Conservation (phyloP, 2,113 vertebrate genomes). For the Cyanocitta stelleri region DNA sequence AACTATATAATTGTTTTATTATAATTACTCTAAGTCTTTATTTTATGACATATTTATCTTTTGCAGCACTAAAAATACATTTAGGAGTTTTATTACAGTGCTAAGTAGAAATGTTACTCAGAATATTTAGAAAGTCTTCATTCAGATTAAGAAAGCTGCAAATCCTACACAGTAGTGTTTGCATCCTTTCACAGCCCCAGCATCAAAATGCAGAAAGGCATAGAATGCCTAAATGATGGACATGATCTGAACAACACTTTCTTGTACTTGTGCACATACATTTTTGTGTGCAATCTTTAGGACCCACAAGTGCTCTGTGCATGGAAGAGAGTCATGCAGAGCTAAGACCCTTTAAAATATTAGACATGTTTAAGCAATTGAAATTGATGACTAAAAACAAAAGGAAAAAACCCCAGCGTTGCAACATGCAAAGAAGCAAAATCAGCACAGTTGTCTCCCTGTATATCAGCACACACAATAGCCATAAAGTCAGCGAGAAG, state of each 20-base stretch:
- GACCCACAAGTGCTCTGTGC: not conserved
- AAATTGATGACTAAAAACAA: not conserved
- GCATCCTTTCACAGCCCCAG: not conserved
- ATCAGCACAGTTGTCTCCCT: slow-evolving; percentile 17
- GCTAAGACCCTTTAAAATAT: not conserved
- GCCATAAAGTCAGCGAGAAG: slow-evolving; percentile 30
- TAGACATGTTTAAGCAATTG: slow-evolving; percentile 19
- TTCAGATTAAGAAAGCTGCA: not conserved
- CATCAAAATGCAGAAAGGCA: not conserved
- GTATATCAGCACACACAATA: not conserved
- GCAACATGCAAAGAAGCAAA: slow-evolving; percentile 9
- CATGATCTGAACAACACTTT: not conserved
- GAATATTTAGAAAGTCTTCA: not conserved
- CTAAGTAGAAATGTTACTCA: not conserved
- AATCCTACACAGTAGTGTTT: not conserved
- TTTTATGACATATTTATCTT: not conserved
- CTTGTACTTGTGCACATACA: not conserved
- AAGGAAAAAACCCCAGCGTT: not conserved
- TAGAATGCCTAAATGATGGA: not conserved
- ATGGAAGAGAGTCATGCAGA: not conserved
- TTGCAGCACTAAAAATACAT: not conserved
- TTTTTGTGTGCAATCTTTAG: not conserved
- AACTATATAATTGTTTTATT: not conserved
- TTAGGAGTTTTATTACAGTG: not conserved
- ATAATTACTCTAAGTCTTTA: not conserved